These are phyloP conservation scores for Serinus canaria DNA, from an alignment of 2,113 vertebrate genomes.

Conservation along the genomic window DNA sequence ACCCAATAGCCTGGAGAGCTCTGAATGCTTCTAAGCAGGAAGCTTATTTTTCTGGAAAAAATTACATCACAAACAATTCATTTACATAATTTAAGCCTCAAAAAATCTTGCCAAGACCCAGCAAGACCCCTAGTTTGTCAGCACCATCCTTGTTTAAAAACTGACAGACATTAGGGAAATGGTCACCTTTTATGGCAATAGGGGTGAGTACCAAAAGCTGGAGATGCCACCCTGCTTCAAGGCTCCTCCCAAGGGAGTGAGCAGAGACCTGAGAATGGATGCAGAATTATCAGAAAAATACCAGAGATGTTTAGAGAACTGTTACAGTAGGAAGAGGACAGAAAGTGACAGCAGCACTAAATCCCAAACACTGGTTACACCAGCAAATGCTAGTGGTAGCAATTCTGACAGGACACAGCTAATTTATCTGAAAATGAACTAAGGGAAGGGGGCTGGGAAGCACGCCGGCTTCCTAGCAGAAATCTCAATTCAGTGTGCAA, in stretches of 20 bases:
- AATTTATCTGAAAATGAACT: not conserved
- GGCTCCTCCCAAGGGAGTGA: not conserved
- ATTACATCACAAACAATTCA: not conserved
- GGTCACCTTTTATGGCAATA: not conserved
- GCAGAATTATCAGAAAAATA: not conserved
- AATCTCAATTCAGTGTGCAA: not conserved
- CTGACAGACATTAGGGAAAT: not conserved
- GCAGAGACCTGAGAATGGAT: not conserved
- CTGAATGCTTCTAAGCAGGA: not conserved
- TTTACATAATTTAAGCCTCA: not conserved
- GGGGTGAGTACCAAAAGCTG: not conserved
- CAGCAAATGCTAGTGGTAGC: rapidly evolving
- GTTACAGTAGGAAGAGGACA: not conserved
- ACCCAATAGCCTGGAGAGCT: not conserved
- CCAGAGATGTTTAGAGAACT: not conserved
- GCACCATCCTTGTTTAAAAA: not conserved
- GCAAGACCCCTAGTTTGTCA: not conserved
- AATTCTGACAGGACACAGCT: not conserved
- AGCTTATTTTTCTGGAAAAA: not conserved
- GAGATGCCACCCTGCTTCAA: not conserved
- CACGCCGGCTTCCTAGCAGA: not conserved
- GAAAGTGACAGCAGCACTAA: not conserved
- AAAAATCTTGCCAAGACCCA: not conserved
- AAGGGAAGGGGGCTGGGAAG: not conserved
- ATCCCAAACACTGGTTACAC: not conserved